Evolutionary conservation across 1,140 invertebrate species (phyloP).

Genomic region (Drosophila insularis): DNA sequence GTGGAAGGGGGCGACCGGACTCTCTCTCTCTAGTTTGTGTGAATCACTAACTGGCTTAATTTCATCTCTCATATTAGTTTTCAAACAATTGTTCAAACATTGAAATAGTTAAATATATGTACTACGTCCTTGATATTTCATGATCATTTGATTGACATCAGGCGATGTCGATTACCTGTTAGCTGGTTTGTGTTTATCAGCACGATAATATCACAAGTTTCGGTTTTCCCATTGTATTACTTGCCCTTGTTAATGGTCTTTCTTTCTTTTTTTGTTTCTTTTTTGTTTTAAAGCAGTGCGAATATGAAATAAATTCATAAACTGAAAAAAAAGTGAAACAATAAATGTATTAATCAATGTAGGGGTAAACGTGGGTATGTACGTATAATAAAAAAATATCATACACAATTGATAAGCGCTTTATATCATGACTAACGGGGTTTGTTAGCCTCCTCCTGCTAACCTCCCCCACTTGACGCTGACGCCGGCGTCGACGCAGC

Average conservation of each 20-base stretch:
- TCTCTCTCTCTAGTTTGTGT: slow-evolving; percentile 3
- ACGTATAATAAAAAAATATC: slow-evolving; percentile 18
- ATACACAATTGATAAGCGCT: slow-evolving; percentile 12
- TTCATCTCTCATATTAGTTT: no score
- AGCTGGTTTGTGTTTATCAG: slow-evolving; percentile 6
- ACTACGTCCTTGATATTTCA: no score
- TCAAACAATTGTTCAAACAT: no score
- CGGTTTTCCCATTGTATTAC: slow-evolving; percentile 25
- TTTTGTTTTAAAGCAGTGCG: slow-evolving; percentile 21
- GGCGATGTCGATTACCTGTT: slow-evolving; percentile 23
- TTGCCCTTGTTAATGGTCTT: background rate
- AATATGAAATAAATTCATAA: slow-evolving; percentile 37
- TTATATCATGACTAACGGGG: slow-evolving; percentile 5
- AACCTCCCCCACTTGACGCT: background rate
- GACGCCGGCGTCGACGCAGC: no score
- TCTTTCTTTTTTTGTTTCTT: no score
- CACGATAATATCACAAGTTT: slow-evolving; percentile 35
- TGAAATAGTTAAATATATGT: no score
- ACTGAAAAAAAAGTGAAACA: slow-evolving; percentile 32
- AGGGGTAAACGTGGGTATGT: background rate
- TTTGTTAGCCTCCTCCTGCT: background rate
- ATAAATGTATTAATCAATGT: background rate
- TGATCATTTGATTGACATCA: slow-evolving; percentile 21
- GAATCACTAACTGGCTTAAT: slow-evolving; percentile 25
- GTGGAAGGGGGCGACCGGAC: background rate